Conservation (phyloP, 2,113 vertebrate species). For the Helogale parvula region DNA sequence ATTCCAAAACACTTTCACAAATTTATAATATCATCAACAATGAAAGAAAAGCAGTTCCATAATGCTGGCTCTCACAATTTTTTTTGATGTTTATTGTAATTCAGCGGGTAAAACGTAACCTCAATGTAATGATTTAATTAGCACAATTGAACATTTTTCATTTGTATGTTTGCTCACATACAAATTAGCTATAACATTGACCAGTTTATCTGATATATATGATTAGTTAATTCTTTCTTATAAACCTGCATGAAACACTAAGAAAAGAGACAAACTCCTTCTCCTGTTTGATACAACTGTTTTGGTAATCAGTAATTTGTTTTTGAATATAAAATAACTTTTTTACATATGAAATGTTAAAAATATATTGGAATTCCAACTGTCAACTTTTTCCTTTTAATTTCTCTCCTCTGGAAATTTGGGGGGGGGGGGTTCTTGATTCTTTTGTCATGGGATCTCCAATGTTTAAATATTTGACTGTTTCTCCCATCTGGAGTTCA, state of each 20-base stretch:
- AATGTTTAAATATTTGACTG: background rate
- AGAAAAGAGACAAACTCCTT: background rate
- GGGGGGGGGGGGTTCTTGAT: background rate
- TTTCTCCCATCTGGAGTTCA: constrained; percentile 64
- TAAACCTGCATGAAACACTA: background rate
- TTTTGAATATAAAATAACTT: background rate
- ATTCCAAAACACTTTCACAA: background rate
- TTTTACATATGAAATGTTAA: background rate
- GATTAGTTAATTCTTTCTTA: constrained; percentile 32
- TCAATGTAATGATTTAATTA: background rate
- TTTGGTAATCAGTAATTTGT: background rate
- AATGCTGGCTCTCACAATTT: background rate
- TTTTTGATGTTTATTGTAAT: background rate
- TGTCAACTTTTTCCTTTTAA: background rate
- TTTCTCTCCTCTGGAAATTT: constrained; percentile 25
- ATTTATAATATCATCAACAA: background rate
- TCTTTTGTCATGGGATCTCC: background rate
- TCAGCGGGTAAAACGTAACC: background rate
- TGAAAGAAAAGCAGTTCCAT: background rate
- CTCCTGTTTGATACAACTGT: background rate
- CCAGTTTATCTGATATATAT: background rate
- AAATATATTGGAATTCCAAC: background rate
- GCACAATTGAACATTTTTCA: background rate
- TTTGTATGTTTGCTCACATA: background rate
- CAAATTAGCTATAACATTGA: background rate